Evolutionary conservation across 2,113 vertebrate genomes (phyloP).

Genomic region (Cyanistes caeruleus): DNA sequence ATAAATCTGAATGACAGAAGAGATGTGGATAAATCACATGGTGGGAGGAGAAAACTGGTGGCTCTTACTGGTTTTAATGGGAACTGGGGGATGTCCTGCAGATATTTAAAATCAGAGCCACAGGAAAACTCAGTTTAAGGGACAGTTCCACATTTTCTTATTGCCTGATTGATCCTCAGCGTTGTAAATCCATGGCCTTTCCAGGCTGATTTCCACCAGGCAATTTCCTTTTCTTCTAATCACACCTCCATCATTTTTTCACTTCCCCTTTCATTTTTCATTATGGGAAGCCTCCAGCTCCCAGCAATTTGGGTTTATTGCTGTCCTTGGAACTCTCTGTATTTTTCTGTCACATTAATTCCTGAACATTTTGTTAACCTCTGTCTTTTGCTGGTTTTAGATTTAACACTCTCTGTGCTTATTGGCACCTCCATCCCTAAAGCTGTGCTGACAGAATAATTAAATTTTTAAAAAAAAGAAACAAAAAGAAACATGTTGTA

Average conservation of each 20-base stretch:
- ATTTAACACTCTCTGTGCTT: background rate
- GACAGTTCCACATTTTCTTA: background rate
- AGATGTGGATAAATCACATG: background rate
- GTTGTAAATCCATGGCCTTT: conserved; percentile 1
- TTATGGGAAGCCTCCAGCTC: background rate
- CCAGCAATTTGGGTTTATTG: background rate
- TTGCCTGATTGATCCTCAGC: background rate
- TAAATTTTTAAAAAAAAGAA: background rate
- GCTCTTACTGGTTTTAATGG: background rate
- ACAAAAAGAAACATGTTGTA: background rate
- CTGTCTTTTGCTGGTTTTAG: background rate
- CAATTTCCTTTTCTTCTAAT: conserved; percentile 45
- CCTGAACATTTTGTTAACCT: background rate
- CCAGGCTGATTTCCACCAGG: conserved; percentile 15
- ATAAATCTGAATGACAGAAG: background rate
- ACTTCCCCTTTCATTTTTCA: background rate
- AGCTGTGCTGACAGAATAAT: background rate
- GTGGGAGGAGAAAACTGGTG: background rate
- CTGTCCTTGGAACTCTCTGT: background rate
- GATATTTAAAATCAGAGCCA: background rate
- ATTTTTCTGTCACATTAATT: background rate
- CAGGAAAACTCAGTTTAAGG: background rate
- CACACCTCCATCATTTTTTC: background rate
- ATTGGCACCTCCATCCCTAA: background rate
- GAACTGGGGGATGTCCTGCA: background rate